Base-by-base conservation (phyloP, 2,113 vertebrate species). In the Alethe castanea region DNA sequence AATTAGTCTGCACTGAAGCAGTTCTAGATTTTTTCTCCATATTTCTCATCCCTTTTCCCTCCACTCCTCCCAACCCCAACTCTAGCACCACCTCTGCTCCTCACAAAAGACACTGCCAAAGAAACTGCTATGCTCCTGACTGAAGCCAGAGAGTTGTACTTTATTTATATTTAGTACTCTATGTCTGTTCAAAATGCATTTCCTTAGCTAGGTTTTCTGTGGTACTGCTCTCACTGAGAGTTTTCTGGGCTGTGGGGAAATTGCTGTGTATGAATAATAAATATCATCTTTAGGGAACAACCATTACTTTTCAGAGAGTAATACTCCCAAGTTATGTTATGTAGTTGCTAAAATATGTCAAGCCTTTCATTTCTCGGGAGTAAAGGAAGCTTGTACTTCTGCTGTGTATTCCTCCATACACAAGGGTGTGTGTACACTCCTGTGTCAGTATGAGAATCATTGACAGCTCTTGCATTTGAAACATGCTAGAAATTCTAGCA, bases 271-370 rank as follows among this genome's bases (percentile, higher is more conserved):
- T 86, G 74, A 79, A 91, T 88, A 92, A 90, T 92, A 92, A 95
- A 59, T 36, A 82, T 69, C 19, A 96, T 96, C 86, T 93, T 97
- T 87, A 73, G 94, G 76, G 96, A 97, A 57, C 66, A 86, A 56
- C 79, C 19, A 38, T 60, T 74, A 81, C 80, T 96, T 96, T 96
- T 95, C 74, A 97, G 92, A 92, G 71, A 67, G 80, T 92, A 96
- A 93, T 93, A 94, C 94, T 95, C 87, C 88, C 76, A 91, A 85
- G 59, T 96, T 96, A 79, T 52, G 60, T 96, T 97, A 85, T 83
- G 77, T 96, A 83, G 88, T 94, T 94, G 69, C 92, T 95, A 97
- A 98, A 97, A 97, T 97, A 98, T 93, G 94, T 97, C 91, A 96
- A 81, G 82, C 60, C 64, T 94, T 96, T 97, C 28, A 92, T 96